Conservation (phyloP, 2,113 vertebrate species). For the Saguinus midas region DNA sequence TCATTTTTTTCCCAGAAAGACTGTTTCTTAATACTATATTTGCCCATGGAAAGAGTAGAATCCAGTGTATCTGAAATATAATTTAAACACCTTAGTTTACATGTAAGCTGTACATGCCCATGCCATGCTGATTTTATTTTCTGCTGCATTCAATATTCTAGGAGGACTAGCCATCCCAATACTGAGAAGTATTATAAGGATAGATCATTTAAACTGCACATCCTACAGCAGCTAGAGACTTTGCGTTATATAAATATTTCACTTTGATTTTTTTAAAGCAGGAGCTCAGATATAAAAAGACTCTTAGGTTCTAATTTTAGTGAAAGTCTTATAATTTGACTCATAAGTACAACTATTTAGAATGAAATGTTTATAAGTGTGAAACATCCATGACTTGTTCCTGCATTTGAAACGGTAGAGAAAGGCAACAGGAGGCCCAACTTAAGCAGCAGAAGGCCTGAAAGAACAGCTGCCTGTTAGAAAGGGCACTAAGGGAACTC, state of each 20-base stretch:
- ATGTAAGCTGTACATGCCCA: not conserved
- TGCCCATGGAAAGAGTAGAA: not conserved
- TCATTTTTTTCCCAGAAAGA: not conserved
- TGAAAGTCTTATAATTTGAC: constrained; percentile 57
- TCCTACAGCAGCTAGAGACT: not conserved
- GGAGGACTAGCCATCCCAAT: not conserved
- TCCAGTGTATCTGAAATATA: not conserved
- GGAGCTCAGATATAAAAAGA: constrained; percentile 46
- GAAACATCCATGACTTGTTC: constrained; percentile 17
- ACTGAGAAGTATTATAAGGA: not conserved
- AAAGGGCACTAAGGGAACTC: not conserved
- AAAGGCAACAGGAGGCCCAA: not conserved
- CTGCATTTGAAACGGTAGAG: not conserved
- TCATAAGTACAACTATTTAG: constrained; percentile 52
- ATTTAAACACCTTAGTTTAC: not conserved
- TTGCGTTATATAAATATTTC: constrained; percentile 50
- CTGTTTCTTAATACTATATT: not conserved
- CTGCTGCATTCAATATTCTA: not conserved
- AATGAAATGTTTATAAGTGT: constrained; percentile 56
- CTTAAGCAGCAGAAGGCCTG: not conserved
- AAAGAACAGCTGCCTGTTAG: not conserved
- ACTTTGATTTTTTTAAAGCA: constrained; percentile 53
- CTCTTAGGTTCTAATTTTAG: constrained; percentile 57
- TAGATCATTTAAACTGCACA: constrained; percentile 20
- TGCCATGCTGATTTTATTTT: constrained; percentile 7